A percentile compares a stretch with the other conserved stretches of the same genome.
phyloP scores from a whole-genome alignment of 2,888 invertebrate genomes.

The Caenorhabditis zanzibari region DNA sequence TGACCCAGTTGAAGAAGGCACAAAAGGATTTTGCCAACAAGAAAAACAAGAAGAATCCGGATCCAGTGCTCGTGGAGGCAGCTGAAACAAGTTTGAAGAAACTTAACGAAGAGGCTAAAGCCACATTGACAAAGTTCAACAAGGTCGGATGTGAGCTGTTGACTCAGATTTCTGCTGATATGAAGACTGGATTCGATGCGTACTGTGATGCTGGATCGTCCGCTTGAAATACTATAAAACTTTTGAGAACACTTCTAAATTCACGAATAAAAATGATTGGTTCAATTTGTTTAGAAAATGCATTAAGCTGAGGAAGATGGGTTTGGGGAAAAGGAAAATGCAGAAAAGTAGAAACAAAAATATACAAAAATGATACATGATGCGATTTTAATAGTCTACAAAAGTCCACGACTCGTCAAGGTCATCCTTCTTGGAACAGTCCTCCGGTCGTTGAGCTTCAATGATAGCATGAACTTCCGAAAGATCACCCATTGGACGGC shows the following conservation, averaged over 20 bases:
- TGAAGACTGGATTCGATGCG: constrained; percentile 49
- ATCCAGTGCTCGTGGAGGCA: constrained; percentile 42
- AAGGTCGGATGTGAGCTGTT: constrained; percentile 40
- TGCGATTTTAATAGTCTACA: constrained; percentile 44
- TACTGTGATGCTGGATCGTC: constrained; percentile 43
- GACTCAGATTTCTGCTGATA: constrained; percentile 41
- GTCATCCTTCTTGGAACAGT: constrained; percentile 34
- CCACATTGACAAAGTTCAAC: constrained; percentile 38
- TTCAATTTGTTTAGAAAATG: constrained; percentile 18
- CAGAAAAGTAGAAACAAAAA: neutral
- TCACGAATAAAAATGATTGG: constrained; percentile 5
- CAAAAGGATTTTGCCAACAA: constrained; percentile 37
- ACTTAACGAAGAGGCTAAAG: constrained; percentile 38
- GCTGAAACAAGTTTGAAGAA: constrained; percentile 47
- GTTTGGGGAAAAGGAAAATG: constrained; percentile 5
- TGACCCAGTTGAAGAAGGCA: constrained; percentile 48
- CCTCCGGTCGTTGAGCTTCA: constrained; percentile 42
- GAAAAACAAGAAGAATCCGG: constrained; percentile 38
- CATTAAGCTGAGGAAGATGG: constrained; percentile 10
- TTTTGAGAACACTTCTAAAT: neutral
- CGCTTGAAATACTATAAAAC: constrained; percentile 1
- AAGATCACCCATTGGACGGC: constrained; percentile 51
- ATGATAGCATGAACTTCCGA: constrained; percentile 50
- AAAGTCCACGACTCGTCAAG: constrained; percentile 62
- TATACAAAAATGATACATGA: constrained; percentile 46